A percentile compares a stretch with the other conserved stretches of the same genome.
Evolutionary conservation across 2,888 invertebrate species (phyloP).

Genomic region (Cyaniris semiargus): DNA sequence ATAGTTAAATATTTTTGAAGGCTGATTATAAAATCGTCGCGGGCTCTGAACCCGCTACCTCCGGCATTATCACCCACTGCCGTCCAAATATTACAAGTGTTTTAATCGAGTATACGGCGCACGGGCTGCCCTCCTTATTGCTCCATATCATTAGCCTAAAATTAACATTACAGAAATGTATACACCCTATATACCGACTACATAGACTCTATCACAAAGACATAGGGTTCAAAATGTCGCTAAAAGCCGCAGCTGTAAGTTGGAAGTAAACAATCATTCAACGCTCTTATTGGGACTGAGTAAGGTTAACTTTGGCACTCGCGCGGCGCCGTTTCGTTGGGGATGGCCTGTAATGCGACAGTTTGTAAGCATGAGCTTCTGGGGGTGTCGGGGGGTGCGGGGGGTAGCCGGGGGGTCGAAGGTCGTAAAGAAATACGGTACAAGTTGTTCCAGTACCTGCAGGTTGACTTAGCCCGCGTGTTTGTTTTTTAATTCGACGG

Average conservation of each 20-base stretch:
- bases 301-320: constrained; percentile 53
- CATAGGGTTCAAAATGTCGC: constrained; percentile 52
- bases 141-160: constrained; percentile 72
- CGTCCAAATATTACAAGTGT: constrained; percentile 31
- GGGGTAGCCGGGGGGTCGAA: constrained; percentile 54
- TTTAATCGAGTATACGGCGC: constrained; percentile 40
- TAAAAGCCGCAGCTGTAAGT: constrained; percentile 47
- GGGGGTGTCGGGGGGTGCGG: constrained; percentile 46
- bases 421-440: constrained; percentile 72
- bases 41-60: constrained; percentile 15
- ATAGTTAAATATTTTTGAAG: neutral
- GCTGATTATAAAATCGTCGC: neutral
- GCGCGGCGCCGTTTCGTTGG: constrained; percentile 57
- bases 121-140: constrained; percentile 39
- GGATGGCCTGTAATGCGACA: constrained; percentile 76
- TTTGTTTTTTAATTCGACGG: constrained; percentile 10
- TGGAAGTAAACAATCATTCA: constrained; percentile 48
- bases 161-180: constrained; percentile 64
- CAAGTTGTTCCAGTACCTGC: constrained; percentile 63
- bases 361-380: constrained; percentile 79
- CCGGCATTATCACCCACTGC: constrained; percentile 32
- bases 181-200: constrained; percentile 48
- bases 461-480: constrained; percentile 56
- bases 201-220: constrained; percentile 45
- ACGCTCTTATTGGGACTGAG: constrained; percentile 45